phyloP scores from a whole-genome alignment of 2,797 vertebrate species.

The Synanceia verrucosa region DNA sequence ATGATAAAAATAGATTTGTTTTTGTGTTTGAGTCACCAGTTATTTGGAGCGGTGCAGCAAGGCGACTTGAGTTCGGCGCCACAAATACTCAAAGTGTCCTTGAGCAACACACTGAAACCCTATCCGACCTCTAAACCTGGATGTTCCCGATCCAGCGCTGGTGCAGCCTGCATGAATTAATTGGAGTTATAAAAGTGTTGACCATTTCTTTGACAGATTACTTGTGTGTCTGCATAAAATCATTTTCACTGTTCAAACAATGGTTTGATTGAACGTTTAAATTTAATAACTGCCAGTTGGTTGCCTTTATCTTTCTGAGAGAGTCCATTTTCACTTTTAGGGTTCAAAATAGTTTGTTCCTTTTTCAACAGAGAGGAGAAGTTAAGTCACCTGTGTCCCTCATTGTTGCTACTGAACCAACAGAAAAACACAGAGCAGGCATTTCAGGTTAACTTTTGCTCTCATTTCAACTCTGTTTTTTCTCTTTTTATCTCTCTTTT shows the following conservation, averaged over 20 bases:
- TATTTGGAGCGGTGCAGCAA: background rate
- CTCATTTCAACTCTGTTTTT: background rate
- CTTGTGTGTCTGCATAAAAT: background rate
- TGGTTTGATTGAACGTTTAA: no score
- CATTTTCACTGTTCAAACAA: background rate
- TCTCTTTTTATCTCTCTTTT: background rate
- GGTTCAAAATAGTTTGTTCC: background rate
- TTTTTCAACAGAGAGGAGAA: background rate
- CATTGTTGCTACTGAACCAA: background rate
- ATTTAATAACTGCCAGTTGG: background rate
- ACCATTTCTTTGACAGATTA: background rate
- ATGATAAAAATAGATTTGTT: background rate
- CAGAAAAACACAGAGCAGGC: background rate
- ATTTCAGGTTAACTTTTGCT: background rate
- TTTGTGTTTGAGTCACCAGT: background rate
- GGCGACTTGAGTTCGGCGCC: background rate
- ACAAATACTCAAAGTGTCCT: background rate
- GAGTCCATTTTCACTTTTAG: background rate
- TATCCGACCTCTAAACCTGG: background rate
- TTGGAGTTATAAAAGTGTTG: background rate
- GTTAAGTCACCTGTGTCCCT: background rate
- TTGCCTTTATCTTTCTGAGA: background rate
- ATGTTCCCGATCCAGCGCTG: background rate
- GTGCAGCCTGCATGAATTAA: background rate
- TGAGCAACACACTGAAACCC: background rate